Conservation (phyloP, 2,888 invertebrate genomes). For the Tortrix viridana region DNA sequence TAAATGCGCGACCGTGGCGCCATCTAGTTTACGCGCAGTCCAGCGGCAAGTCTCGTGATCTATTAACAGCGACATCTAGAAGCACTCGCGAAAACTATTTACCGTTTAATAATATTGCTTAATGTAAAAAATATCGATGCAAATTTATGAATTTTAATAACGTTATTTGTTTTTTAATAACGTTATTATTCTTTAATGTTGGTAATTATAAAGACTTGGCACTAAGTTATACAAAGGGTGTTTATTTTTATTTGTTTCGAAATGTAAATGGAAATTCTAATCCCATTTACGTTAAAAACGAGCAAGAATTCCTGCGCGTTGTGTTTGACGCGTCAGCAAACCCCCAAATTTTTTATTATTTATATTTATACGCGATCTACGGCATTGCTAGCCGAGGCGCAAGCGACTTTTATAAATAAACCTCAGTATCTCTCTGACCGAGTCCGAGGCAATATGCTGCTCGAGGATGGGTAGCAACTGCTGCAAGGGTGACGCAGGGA, state of each 20-base stretch:
- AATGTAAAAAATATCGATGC: neutral
- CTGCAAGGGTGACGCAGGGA: conserved; percentile 83
- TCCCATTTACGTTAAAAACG: neutral
- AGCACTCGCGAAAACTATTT: conserved; percentile 27
- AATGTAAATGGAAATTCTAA: no score
- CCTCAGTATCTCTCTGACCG: conserved; percentile 67
- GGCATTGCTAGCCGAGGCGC: neutral
- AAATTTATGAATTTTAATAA: neutral
- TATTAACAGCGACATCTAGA: conserved; percentile 48
- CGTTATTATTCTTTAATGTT: no score
- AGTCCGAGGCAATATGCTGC: conserved; percentile 69
- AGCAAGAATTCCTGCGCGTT: neutral
- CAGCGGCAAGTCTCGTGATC: conserved; percentile 39
- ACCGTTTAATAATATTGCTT: neutral
- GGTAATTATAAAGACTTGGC: no score
- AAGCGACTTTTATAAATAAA: conserved; percentile 66
- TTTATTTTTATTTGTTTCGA: no score
- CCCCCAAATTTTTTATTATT: neutral
- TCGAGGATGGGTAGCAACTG: conserved; percentile 84
- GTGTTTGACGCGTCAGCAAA: no score
- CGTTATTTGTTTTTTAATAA: neutral
- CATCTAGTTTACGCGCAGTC: conserved; percentile 50
- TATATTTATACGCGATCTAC: neutral
- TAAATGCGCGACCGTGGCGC: conserved; percentile 61
- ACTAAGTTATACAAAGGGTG: no score